These are phyloP conservation scores for Caenorhabditis becei DNA, from an alignment of 2,888 invertebrate genomes.

Conservation along the genomic window DNA sequence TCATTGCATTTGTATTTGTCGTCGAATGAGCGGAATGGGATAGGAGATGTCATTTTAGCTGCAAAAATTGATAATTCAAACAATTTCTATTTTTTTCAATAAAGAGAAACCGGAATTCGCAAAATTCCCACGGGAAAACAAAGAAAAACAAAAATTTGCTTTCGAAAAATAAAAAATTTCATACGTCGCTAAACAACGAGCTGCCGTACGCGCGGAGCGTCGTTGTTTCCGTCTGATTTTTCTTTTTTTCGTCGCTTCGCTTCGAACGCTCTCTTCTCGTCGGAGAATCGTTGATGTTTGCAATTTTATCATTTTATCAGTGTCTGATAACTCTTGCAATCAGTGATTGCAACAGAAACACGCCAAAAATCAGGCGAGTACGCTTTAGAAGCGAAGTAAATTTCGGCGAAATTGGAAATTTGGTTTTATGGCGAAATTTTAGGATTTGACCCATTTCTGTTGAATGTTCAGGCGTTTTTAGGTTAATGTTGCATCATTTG, in stretches of 20 bases:
- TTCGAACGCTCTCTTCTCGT: slow-evolving; percentile 42
- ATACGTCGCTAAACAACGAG: slow-evolving; percentile 29
- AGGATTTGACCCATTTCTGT: too few relatives aligned
- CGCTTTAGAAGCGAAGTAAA: background rate
- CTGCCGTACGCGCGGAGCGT: slow-evolving; percentile 40
- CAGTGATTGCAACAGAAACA: slow-evolving; percentile 33
- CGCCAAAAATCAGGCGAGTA: slow-evolving; percentile 37
- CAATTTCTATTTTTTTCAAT: background rate
- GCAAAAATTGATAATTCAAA: background rate
- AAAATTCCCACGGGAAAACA: slow-evolving; percentile 1
- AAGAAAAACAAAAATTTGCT: background rate
- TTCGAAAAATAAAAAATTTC: slow-evolving; percentile 9
- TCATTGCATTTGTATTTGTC: slow-evolving; percentile 61
- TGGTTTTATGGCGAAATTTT: too few relatives aligned
- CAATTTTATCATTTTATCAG: slow-evolving; percentile 38
- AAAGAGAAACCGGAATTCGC: background rate
- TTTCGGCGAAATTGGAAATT: slow-evolving; percentile 10
- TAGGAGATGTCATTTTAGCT: slow-evolving; percentile 22
- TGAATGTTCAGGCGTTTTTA: too few relatives aligned
- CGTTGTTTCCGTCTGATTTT: slow-evolving; percentile 54
- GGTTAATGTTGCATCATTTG: too few relatives aligned
- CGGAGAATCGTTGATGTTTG: slow-evolving; percentile 26
- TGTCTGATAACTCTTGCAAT: slow-evolving; percentile 20
- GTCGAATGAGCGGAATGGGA: slow-evolving; percentile 59
- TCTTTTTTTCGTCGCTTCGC: slow-evolving; percentile 21